Base-by-base conservation (phyloP, 2,888 invertebrate genomes). In the Diabrotica balteata region DNA sequence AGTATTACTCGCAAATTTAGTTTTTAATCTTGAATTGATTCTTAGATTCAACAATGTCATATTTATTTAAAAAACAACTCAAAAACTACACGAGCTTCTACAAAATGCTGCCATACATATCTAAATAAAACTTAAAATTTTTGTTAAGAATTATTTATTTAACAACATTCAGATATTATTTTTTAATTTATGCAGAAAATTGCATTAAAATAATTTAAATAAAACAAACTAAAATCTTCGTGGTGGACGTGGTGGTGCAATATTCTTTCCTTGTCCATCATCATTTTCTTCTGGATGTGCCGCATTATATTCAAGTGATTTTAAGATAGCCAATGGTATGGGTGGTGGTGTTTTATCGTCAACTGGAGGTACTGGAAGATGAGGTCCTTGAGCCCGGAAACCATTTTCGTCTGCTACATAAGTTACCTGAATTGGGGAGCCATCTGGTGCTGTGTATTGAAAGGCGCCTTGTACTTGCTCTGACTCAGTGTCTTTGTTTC, bases 341-440 rank as follows among this genome's bases (percentile, higher is more conserved):
- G 91, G 91, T 50, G 90, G 91, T 45, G 91, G 86, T 1, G 88
- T 88, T 46, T 91, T 90, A 80, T 91, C 91, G 77, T 91, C 88
- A 61, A 92, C 91, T n/a, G 50, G 84, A 49, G 86, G 86, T 55
- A 87, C 86, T 81, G 86, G 86, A 65, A 86, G 73, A 77, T 86
- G 85, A 22, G 81, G 84, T 50, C 86, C 86, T 76, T 81, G 77
- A 8, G 86, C 85, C 78, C 85, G 85, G 84, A 86, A 89, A 53
- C 89, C 89, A 74, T 88, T 88, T 70, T 89, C 88, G 72, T 89
- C 88, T 66, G 88, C 88, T n/a, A 86, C 85, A 80, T 86, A 89
- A 44, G 63, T 84, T 81, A 64, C 87, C 86, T 67, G 85, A 82
- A 73, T 85, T 82, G 73, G 63, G n/a, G 61, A 82, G 17, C 91